These are phyloP conservation scores for Hemibagrus wyckioides DNA, from an alignment of 2,113 vertebrate species.

Conservation along the genomic window DNA sequence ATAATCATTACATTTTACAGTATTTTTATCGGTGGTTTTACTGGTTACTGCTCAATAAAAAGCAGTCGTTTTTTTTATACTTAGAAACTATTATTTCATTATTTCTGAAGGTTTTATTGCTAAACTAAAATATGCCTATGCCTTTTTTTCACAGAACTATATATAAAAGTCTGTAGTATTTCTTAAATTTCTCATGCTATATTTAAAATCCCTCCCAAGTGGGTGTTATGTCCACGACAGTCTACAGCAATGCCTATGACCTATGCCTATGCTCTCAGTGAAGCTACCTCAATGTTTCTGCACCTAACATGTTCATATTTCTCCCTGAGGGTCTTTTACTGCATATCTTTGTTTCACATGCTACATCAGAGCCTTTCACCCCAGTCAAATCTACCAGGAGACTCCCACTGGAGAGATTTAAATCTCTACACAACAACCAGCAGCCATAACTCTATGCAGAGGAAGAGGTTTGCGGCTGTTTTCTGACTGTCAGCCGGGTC, in stretches of 20 bases:
- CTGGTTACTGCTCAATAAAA: no score
- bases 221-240: background rate
- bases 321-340: background rate
- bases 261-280: background rate
- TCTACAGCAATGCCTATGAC: background rate
- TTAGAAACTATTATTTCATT: no score
- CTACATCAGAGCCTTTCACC: constrained; percentile 38
- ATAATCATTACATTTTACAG: no score
- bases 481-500: constrained; percentile 8
- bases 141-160: background rate
- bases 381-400: background rate
- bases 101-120: no score
- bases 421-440: background rate
- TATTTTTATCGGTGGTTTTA: no score
- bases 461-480: background rate
- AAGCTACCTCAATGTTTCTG: background rate
- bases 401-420: background rate
- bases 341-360: constrained; percentile 20
- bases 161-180: background rate
- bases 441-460: background rate
- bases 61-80: no score
- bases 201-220: background rate
- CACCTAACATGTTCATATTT: constrained; percentile 7
- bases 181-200: background rate
- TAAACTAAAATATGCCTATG: background rate